Evolutionary conservation across 2,888 invertebrate genomes (phyloP).

Genomic region (Azorinus chamasolen): DNA sequence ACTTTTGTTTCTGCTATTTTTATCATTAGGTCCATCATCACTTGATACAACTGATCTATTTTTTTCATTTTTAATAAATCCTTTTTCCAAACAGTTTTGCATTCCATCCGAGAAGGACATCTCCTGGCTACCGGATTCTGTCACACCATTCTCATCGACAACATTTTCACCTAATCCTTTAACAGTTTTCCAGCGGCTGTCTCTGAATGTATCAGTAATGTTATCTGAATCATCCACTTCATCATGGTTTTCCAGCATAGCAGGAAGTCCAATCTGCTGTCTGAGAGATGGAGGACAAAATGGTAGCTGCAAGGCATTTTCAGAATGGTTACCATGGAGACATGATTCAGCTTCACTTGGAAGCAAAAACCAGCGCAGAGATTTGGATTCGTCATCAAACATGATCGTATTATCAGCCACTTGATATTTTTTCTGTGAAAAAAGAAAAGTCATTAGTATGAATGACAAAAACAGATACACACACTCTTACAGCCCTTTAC

Average conservation of each 20-base stretch:
- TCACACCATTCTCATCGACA: neutral
- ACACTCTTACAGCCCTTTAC: too few species aligned
- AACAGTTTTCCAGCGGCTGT: neutral
- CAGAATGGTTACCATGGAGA: conserved; percentile 77
- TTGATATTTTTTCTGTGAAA: conserved; percentile 55
- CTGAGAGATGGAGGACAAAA: conserved; percentile 72
- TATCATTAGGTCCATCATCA: neutral
- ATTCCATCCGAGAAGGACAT: conserved; percentile 46
- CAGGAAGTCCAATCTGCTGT: conserved; percentile 54
- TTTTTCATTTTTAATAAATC: conserved; percentile 23
- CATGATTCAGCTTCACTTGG: conserved; percentile 93
- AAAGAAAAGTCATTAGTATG: conserved; percentile 7
- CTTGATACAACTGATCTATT: neutral
- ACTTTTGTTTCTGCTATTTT: neutral
- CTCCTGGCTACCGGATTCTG: neutral
- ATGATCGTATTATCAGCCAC: conserved; percentile 91
- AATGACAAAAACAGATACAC: too few species aligned
- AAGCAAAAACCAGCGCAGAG: conserved; percentile 95
- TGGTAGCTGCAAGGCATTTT: conserved; percentile 55
- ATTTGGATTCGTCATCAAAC: conserved; percentile 90
- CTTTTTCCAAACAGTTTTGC: conserved; percentile 42
- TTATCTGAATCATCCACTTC: conserved; percentile 10
- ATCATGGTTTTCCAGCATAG: conserved; percentile 25
- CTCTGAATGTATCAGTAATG: neutral
- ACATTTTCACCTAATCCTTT: neutral